Base-by-base conservation (phyloP, 2,888 invertebrate genomes). In the Mamestra brassicae region DNA sequence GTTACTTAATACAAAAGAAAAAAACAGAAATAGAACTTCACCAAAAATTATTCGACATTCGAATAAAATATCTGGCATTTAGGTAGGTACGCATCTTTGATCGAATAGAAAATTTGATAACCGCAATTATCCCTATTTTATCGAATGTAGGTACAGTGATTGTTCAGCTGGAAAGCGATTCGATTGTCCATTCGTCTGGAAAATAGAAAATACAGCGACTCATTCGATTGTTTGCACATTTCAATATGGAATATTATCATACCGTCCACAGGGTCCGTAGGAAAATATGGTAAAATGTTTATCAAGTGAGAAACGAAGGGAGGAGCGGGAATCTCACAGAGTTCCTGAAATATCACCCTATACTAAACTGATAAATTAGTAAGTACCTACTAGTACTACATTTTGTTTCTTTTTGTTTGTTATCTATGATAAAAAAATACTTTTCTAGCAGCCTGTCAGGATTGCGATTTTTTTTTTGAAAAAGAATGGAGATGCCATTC, bases 111-210 rank as follows among this genome's bases (percentile, higher is more conserved):
- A 3, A 50, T 45, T 36, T 62, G 15, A 10, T 15, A 64, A 17
- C 13, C 38, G 2, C 17, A 13, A 13, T n/a, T n/a, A 63, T 54
- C 17, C 47, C 13, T 52, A 54, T 34, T 61, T 6, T n/a, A 38
- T n/a, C 26, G n/a, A 80, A 52, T 38, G 47, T n/a, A 58, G 58
- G 50, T 52, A 52, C 47, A 50, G 60, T 64, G 70, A 69, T 76
- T 81, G 54, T 66, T 76, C 77, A 79, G 58, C 58, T 63, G 82
- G 13, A 64, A 54, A 11, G 3, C 36, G 66, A 79, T 54, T 63
- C 26, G 11, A 81, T 81, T 69, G 61, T 81, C 26, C 52, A 36
- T 50, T 79, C 61, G 10, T 10, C 5, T 76, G 81, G 66, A 81
- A 81, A 76, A 78, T 55, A 10, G 54, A 68, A 76, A 45, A 57